phyloP scores from a whole-genome alignment of 2,797 vertebrate genomes.

The Rhinoraja longicauda region DNA sequence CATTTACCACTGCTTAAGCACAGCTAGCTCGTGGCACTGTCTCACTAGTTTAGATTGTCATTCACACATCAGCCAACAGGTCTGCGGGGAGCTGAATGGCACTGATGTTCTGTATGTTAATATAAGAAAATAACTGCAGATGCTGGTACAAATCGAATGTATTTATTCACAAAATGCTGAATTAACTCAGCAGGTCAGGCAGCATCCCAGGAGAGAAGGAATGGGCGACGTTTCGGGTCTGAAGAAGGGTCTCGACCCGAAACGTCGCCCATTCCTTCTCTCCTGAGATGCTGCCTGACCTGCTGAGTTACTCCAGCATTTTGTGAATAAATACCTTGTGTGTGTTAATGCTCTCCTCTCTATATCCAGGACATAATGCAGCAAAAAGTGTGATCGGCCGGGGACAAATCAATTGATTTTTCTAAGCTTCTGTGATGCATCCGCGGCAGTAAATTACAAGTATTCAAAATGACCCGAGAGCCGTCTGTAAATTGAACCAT shows the following conservation, averaged over 20 bases:
- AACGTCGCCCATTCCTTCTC: no score
- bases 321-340: no score
- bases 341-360: not conserved
- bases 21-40: constrained; percentile 4
- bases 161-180: no score
- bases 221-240: no score
- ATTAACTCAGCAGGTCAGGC: no score
- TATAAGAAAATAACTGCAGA: no score
- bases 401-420: not conserved
- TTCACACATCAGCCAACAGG: not conserved
- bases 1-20: constrained; percentile 10
- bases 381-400: not conserved
- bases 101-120: not conserved
- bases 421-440: not conserved
- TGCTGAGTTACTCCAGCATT: no score
- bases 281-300: no score
- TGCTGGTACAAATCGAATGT: no score
- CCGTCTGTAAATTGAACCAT: not conserved
- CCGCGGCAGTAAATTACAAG: not conserved
- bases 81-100: not conserved
- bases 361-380: not conserved
- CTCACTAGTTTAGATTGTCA: not conserved
- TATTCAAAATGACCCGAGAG: no score
- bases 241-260: no score
- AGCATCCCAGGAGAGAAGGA: no score